Conservation (phyloP, 2,113 vertebrate species). For the Myanophis thanlyinensis region DNA sequence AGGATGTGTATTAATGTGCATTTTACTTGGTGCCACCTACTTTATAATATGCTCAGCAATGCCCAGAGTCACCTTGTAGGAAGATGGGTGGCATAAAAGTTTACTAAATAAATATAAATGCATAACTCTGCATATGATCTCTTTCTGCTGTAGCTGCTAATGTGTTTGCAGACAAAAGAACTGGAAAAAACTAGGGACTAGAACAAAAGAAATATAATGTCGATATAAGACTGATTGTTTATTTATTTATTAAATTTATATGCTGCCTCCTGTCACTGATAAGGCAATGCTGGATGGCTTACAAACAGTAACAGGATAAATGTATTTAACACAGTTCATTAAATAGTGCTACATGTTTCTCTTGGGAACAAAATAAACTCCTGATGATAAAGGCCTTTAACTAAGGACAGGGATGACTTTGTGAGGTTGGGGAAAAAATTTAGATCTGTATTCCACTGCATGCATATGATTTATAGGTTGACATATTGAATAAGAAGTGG, state of each 20-base stretch:
- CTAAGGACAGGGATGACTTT: neutral
- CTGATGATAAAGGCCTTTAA: neutral
- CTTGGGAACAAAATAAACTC: neutral
- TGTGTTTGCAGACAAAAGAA: neutral
- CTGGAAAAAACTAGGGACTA: neutral
- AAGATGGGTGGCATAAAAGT: neutral
- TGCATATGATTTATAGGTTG: neutral
- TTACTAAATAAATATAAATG: neutral
- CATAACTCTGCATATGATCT: neutral
- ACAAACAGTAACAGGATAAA: neutral
- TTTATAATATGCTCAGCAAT: neutral
- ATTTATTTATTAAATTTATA: neutral
- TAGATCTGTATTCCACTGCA: neutral
- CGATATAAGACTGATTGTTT: neutral
- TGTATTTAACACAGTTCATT: slow-evolving; percentile 3
- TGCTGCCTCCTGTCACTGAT: neutral
- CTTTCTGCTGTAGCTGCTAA: neutral
- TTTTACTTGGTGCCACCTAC: neutral
- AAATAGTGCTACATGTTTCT: neutral
- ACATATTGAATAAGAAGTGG: neutral
- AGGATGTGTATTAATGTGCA: neutral
- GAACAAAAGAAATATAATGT: neutral
- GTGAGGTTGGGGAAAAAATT: neutral
- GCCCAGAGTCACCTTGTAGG: neutral
- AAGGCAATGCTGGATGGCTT: neutral